Percentiles rank a stretch among this genome's conserved stretches.
phyloP scores from a whole-genome alignment of 2,113 vertebrate genomes.

The Riparia riparia region DNA sequence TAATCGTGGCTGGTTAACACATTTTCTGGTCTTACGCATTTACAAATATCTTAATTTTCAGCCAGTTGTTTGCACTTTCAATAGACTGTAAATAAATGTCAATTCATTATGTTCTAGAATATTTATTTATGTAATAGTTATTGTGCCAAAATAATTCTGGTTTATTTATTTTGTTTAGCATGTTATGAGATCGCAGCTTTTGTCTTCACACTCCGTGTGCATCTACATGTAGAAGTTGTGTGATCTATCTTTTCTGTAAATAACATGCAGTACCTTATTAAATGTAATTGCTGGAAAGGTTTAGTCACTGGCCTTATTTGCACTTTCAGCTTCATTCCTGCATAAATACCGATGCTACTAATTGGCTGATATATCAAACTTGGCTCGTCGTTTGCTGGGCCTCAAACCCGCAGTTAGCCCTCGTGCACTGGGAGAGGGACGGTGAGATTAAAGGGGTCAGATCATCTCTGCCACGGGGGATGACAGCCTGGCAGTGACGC shows the following conservation, averaged over 20 bases:
- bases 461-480: neutral
- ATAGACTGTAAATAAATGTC: slow-evolving; percentile 80
- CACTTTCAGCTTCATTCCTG: slow-evolving; percentile 56
- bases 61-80: slow-evolving; percentile 79
- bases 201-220: slow-evolving; percentile 81
- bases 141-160: slow-evolving; percentile 83
- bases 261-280: slow-evolving; percentile 80
- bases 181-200: slow-evolving; percentile 72
- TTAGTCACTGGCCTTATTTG: slow-evolving; percentile 45
- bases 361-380: neutral
- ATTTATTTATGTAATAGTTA: slow-evolving; percentile 79
- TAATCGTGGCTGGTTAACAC: slow-evolving; percentile 61
- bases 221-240: slow-evolving; percentile 72
- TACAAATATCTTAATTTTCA: slow-evolving; percentile 74
- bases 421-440: neutral
- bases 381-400: neutral
- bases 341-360: neutral
- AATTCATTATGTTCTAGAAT: slow-evolving; percentile 77
- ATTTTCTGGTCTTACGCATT: slow-evolving; percentile 72
- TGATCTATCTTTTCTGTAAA: slow-evolving; percentile 82
- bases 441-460: neutral
- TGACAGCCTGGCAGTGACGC: neutral
- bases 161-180: slow-evolving; percentile 85
- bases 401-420: neutral
- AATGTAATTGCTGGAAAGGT: slow-evolving; percentile 75